phyloP scores from a whole-genome alignment of 2,888 invertebrate genomes.

The Maniola hyperantus region DNA sequence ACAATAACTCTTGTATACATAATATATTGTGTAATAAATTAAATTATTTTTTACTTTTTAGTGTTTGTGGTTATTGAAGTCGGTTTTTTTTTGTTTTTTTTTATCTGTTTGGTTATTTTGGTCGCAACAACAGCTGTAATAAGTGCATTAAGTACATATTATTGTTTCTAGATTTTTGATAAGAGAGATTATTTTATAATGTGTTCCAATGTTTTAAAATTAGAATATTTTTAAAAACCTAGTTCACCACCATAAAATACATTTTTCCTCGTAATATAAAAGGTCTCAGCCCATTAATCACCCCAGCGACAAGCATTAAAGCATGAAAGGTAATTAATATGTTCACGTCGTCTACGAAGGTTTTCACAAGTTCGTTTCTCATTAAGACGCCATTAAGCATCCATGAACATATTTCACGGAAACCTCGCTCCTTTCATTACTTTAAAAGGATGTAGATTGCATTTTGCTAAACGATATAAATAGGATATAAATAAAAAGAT shows the following conservation, averaged over 20 bases:
- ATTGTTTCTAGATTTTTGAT: too few relatives aligned
- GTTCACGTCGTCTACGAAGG: conserved; percentile 56
- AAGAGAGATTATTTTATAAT: too few relatives aligned
- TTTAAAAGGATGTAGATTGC: conserved; percentile 32
- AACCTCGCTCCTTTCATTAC: conserved; percentile 38
- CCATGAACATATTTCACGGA: conserved; percentile 48
- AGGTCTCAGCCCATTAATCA: conserved; percentile 58
- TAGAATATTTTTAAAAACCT: not conserved
- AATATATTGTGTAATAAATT: too few relatives aligned
- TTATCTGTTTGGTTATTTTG: too few relatives aligned
- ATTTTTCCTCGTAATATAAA: conserved; percentile 15
- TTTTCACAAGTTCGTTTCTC: conserved; percentile 62
- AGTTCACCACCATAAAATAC: not conserved
- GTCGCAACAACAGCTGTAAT: too few relatives aligned
- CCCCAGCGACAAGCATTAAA: conserved; percentile 56
- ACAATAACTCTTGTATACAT: too few relatives aligned
- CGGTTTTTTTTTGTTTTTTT: too few relatives aligned
- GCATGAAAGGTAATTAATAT: conserved; percentile 71
- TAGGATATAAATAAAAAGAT: conserved; percentile 24
- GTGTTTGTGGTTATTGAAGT: too few relatives aligned
- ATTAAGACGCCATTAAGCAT: conserved; percentile 65
- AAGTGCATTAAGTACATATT: too few relatives aligned
- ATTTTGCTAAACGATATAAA: conserved; percentile 19
- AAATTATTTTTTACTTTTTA: too few relatives aligned
- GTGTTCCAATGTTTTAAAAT: not conserved